Evolutionary conservation across 2,797 vertebrate species (phyloP), one percentile per base, ranked within the genome.

Genomic region (Eulemur albifrons): DNA sequence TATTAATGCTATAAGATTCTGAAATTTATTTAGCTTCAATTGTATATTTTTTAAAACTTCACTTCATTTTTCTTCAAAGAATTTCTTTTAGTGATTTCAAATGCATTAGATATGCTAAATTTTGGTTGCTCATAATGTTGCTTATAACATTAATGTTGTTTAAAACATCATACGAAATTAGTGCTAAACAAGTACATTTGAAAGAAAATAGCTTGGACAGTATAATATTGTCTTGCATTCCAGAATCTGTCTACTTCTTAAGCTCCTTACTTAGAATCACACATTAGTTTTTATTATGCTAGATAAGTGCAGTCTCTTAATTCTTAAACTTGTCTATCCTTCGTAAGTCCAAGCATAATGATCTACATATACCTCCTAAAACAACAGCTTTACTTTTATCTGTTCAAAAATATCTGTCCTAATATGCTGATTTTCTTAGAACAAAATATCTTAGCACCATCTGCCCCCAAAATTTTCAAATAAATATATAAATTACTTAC

Each of bases 1-100:
- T 73, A 27, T 89, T 87, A 88, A 86, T 89, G 4, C 30, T 85
- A 63, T 79, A 87, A 69, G 25, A 88, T 87, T 76, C 90, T 83
- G 10, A 86, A 43, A 67, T 72, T n/a, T 35, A 63, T 50, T 21
- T 57, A 48, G 48, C 18, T 75, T 84, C 13, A 65, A 0, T 35
- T 67, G 1, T 50, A 57, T 50, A 17, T 70, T 86, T 77, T 79
- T 84, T 61, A 69, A 81, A 94, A 77, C 6, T 76, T 88, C 1
- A 17, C 5, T 40, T 88, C 27, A 63, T 38, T 92, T 76, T 57
- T 88, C 45, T 76, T 73, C 40, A 57, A 79, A 72, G 10, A 73
- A 50, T 59, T 38, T 54, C 7, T 57, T 61, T 73, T 59, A 27
- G 27, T 93, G 50, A 1, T 82, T 75, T 84, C n/a, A 86, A 70